phyloP scores from a whole-genome alignment of 2,113 vertebrate genomes.

The Atlantisia rogersi region DNA sequence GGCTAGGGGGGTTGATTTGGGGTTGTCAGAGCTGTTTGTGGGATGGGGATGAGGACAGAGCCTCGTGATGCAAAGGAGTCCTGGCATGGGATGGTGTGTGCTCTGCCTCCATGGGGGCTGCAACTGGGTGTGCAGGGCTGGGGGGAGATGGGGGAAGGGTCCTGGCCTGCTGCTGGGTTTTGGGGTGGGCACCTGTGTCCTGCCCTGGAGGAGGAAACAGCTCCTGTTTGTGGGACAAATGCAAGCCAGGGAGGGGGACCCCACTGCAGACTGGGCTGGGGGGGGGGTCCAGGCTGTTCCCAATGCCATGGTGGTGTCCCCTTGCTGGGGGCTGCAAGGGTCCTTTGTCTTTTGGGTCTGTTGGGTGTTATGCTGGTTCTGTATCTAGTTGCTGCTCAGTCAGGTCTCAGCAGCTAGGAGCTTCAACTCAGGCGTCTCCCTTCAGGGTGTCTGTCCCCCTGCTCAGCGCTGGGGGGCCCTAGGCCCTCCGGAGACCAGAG shows the following conservation, averaged over 20 bases:
- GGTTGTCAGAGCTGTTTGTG: fast-evolving
- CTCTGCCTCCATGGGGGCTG: not conserved
- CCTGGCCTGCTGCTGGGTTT: not conserved
- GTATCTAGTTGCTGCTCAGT: not conserved
- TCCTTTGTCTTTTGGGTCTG: not conserved
- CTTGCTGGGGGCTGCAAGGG: fast-evolving
- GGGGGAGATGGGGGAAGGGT: not conserved
- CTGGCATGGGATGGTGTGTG: not conserved
- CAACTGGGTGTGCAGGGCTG: fast-evolving
- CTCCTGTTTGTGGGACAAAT: fast-evolving
- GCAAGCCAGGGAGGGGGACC: not conserved
- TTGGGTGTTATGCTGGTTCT: not conserved
- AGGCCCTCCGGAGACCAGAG: fast-evolving
- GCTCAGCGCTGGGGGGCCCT: not conserved
- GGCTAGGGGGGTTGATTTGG: not conserved
- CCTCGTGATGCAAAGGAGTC: not conserved
- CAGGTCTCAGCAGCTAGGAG: not conserved
- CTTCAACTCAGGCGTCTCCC: not conserved
- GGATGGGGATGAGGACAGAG: not conserved
- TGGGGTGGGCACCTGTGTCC: not conserved
- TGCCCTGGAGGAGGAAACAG: not conserved
- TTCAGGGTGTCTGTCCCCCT: not conserved
- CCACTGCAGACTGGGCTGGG: not conserved
- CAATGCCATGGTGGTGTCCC: fast-evolving
- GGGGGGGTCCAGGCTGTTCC: not conserved